Percentiles rank a stretch among this genome's conserved stretches.
Conservation (phyloP, 2,113 vertebrate genomes). For the Solea senegalensis region DNA sequence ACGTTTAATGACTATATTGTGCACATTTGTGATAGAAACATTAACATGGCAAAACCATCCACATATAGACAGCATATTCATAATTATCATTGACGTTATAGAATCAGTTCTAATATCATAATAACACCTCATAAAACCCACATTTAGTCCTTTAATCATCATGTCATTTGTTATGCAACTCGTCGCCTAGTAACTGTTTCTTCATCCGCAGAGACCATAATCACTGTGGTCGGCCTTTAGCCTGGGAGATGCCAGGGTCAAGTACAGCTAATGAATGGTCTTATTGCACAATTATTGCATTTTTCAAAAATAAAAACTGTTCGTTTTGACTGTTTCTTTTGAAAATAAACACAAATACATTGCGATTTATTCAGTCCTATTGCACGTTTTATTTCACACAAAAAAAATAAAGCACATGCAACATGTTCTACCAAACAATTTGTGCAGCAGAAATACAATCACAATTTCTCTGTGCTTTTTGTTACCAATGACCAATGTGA, state of each 20-base stretch:
- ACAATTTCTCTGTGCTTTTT: not conserved
- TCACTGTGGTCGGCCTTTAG: slow-evolving; percentile 18
- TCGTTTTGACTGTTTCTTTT: not conserved
- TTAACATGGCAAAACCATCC: too few species aligned
- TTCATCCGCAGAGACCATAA: slow-evolving; percentile 34
- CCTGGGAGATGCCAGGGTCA: slow-evolving; percentile 14
- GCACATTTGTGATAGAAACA: too few species aligned
- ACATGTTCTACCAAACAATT: not conserved
- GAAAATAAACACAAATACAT: not conserved
- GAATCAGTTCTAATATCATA: slow-evolving; percentile 42
- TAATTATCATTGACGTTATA: slow-evolving; percentile 44
- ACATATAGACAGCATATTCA: slow-evolving; percentile 1
- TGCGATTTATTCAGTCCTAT: not conserved
- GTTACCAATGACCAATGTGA: not conserved
- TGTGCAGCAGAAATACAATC: slow-evolving; percentile 1
- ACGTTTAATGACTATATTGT: too few species aligned
- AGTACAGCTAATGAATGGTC: slow-evolving; percentile 16
- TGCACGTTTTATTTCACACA: not conserved
- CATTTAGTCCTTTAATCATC: slow-evolving; percentile 57
- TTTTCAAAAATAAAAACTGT: slow-evolving; percentile 1
- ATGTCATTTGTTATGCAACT: slow-evolving; percentile 52
- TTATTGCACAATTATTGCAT: slow-evolving; percentile 7
- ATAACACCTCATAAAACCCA: slow-evolving; percentile 58
- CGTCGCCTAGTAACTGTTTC: slow-evolving; percentile 25
- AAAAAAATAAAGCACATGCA: not conserved